These are phyloP conservation scores for Prunella himalayana DNA, from an alignment of 2,113 vertebrate genomes.

Conservation along the genomic window DNA sequence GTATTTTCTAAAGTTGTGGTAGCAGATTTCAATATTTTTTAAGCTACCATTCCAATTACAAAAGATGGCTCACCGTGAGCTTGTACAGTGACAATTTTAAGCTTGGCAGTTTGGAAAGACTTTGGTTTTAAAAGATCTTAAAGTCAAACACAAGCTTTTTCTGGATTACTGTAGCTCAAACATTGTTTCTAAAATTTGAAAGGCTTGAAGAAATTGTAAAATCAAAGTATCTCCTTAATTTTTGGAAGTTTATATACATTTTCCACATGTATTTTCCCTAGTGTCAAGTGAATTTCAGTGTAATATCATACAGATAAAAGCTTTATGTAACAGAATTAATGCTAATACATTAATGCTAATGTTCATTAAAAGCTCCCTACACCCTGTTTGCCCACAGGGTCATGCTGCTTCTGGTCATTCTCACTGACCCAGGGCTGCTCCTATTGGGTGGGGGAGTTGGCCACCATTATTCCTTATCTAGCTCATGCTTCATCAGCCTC, in stretches of 20 bases:
- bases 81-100: neutral
- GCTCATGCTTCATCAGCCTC: neutral
- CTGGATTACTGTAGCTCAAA: neutral
- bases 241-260: neutral
- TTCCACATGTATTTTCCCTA: neutral
- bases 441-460: fast-evolving
- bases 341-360: neutral
- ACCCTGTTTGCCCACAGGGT: neutral
- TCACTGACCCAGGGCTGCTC: neutral
- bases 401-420: neutral
- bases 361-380: neutral
- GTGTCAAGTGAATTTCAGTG: neutral
- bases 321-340: neutral
- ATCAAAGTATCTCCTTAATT: neutral
- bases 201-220: neutral
- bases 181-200: neutral
- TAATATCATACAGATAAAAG: neutral
- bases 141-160: neutral
- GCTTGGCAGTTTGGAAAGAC: neutral
- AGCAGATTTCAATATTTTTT: neutral
- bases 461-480: neutral
- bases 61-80: neutral
- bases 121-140: neutral
- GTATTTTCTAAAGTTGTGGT: neutral
- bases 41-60: neutral